These are phyloP conservation scores for Thereva nobilitata DNA, from an alignment of 2,888 invertebrate genomes.

Conservation along the genomic window DNA sequence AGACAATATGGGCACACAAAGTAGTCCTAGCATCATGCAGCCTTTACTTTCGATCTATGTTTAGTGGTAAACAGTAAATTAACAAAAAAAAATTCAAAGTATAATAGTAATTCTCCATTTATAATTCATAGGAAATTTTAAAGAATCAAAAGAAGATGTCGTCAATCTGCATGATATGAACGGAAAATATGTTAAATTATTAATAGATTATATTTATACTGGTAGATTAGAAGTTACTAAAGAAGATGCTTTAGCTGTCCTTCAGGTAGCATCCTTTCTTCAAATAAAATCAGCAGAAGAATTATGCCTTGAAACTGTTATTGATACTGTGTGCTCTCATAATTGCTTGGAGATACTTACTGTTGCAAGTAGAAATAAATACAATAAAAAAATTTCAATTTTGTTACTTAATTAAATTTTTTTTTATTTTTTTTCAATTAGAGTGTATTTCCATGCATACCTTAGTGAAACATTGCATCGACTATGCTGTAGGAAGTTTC, in stretches of 20 bases:
- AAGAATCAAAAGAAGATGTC: conserved; percentile 46
- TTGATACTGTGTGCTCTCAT: conserved; percentile 43
- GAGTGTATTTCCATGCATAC: too few species aligned
- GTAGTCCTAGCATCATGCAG: conserved; percentile 48
- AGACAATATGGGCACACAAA: conserved; percentile 45
- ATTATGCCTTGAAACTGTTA: conserved; percentile 45
- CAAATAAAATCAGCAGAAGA: conserved; percentile 47
- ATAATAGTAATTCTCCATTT: not conserved
- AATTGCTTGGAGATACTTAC: conserved; percentile 48
- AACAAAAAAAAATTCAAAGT: not conserved
- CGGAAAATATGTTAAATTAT: conserved; percentile 42
- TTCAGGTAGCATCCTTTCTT: conserved; percentile 46
- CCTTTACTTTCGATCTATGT: conserved; percentile 49
- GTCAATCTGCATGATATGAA: conserved; percentile 47
- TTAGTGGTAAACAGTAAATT: conserved; percentile 43
- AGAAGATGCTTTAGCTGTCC: conserved; percentile 45
- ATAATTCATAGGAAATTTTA: conserved; percentile 44
- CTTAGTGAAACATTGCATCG: too few species aligned
- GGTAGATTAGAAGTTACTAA: conserved; percentile 44
- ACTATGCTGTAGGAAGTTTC: too few species aligned
- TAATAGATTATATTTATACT: conserved; percentile 48
- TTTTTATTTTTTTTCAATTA: too few species aligned
- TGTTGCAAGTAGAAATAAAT: conserved; percentile 44
- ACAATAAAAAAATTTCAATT: not conserved
- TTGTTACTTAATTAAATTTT: too few species aligned